A percentile compares a stretch with the other conserved stretches of the same genome.
phyloP scores from a whole-genome alignment of 2,888 invertebrate genomes.

The Tenthredo amoena region DNA sequence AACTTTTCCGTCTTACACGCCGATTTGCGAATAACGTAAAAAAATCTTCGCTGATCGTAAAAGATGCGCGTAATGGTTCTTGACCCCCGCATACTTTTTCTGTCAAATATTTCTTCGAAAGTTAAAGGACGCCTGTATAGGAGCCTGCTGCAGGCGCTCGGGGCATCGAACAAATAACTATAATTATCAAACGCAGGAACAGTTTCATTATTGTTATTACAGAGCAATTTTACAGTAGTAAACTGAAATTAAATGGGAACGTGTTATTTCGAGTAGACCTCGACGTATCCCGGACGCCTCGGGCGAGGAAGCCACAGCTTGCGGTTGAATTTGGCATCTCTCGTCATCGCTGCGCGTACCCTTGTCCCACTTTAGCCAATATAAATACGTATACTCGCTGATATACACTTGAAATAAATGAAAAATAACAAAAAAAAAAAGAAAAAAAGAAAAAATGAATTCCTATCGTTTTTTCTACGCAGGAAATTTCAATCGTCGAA shows the following conservation, averaged over 20 bases:
- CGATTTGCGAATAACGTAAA: neutral
- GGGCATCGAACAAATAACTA: slow-evolving; percentile 64
- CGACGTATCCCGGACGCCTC: slow-evolving; percentile 52
- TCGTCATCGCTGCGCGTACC: slow-evolving; percentile 32
- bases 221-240: slow-evolving; percentile 75
- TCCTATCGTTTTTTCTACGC: neutral
- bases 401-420: neutral
- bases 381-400: slow-evolving; percentile 3
- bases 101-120: neutral
- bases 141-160: slow-evolving; percentile 2
- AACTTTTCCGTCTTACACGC: neutral
- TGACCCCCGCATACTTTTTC: slow-evolving; percentile 9
- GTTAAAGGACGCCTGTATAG: neutral
- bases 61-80: neutral
- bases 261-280: slow-evolving; percentile 67
- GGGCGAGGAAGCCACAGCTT: slow-evolving; percentile 57
- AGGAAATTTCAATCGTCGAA: neutral
- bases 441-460: neutral
- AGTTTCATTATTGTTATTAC: slow-evolving; percentile 71
- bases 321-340: slow-evolving; percentile 22
- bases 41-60: neutral
- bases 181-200: slow-evolving; percentile 64
- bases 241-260: slow-evolving; percentile 73
- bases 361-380: neutral
- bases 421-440: neutral